Conservation (phyloP, 2,888 invertebrate species). For the Phania funesta region DNA sequence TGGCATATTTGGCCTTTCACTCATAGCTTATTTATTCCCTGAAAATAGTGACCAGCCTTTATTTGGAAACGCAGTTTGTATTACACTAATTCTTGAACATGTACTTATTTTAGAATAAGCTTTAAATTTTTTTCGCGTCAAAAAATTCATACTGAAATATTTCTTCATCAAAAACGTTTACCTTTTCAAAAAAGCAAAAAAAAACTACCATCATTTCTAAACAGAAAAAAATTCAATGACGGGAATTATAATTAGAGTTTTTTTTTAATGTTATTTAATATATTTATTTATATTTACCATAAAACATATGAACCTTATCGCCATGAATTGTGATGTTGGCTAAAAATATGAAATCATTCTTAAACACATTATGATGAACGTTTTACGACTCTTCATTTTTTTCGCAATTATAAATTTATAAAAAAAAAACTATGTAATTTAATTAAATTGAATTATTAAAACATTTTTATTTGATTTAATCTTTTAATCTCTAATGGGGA, state of each 20-base stretch:
- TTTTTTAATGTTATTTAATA: conserved; percentile 13
- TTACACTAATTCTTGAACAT: too few relatives aligned
- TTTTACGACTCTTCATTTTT: too few relatives aligned
- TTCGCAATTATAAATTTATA: not conserved
- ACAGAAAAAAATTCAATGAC: not conserved
- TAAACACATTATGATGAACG: too few relatives aligned
- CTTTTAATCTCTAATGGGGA: not conserved
- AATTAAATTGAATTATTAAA: not conserved
- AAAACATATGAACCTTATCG: conserved; percentile 31
- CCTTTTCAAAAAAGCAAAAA: too few relatives aligned
- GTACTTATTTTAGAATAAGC: too few relatives aligned
- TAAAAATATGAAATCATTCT: not conserved
- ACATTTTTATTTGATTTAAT: not conserved
- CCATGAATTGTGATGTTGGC: conserved; percentile 5
- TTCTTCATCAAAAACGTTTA: too few relatives aligned
- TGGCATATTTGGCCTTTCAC: too few relatives aligned
- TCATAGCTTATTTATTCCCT: too few relatives aligned
- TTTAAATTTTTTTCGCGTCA: too few relatives aligned
- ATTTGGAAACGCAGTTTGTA: too few relatives aligned
- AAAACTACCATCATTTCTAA: not conserved
- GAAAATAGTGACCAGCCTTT: too few relatives aligned
- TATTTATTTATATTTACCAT: conserved; percentile 11
- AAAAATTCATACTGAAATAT: too few relatives aligned
- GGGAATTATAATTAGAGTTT: conserved; percentile 9
- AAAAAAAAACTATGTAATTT: not conserved